A percentile compares a stretch with the other conserved stretches of the same genome.
Conservation (phyloP, 2,797 vertebrate genomes). For the Sebastes aleutianus region DNA sequence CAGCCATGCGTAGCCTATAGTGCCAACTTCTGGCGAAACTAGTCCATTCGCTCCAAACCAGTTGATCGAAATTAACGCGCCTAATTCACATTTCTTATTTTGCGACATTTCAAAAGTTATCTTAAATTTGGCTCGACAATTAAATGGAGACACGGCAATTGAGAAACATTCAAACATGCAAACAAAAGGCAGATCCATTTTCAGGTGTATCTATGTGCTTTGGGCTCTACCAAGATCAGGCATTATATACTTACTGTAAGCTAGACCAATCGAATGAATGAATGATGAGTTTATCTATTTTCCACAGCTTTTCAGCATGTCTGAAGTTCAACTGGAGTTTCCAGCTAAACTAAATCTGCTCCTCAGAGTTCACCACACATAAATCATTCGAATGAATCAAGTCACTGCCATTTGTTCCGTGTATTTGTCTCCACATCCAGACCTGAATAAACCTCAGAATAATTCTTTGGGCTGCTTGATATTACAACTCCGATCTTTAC, state of each 20-base stretch:
- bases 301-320: constrained; percentile 11
- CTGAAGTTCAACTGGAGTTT: constrained; percentile 38
- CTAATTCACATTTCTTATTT: too few species aligned
- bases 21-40: too few species aligned
- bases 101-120: too few species aligned
- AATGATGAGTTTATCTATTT: background rate
- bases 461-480: constrained; percentile 3
- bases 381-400: constrained; percentile 29
- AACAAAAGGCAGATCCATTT: background rate
- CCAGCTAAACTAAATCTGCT: constrained; percentile 12
- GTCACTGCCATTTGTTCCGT: constrained; percentile 20
- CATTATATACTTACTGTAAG: background rate
- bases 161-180: background rate
- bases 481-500: constrained; percentile 31
- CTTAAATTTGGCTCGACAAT: too few species aligned
- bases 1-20: too few species aligned
- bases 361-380: constrained; percentile 16
- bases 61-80: too few species aligned
- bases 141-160: too few species aligned
- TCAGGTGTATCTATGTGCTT: background rate
- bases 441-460: constrained; percentile 27
- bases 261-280: background rate
- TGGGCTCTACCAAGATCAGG: background rate
- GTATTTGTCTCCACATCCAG: constrained; percentile 2
- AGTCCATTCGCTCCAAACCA: too few species aligned